Percentiles rank a stretch among this genome's conserved stretches.
phyloP scores from a whole-genome alignment of 2,113 vertebrate species.

The Otocyon megalotis region DNA sequence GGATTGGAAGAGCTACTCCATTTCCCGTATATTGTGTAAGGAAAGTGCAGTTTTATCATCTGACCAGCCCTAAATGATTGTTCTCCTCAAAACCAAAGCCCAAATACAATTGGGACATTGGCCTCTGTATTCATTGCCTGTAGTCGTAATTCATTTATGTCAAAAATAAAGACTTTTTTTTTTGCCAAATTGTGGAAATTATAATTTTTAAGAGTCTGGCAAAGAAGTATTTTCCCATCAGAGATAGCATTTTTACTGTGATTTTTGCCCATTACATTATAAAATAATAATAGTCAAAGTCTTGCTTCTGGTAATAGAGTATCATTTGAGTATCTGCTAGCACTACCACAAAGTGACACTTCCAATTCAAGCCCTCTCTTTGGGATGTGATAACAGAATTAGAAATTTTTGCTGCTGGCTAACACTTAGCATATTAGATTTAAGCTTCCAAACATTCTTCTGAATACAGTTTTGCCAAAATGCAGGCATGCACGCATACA shows the following conservation, averaged over 20 bases:
- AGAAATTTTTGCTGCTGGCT: neutral
- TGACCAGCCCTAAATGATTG: conserved; percentile 49
- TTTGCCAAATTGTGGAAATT: conserved; percentile 69
- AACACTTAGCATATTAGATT: neutral
- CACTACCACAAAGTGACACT: neutral
- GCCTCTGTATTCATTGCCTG: conserved; percentile 19
- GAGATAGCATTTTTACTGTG: conserved; percentile 58
- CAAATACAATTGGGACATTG: conserved; percentile 32
- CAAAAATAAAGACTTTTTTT: conserved; percentile 1
- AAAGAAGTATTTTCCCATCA: conserved; percentile 60
- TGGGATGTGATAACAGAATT: neutral
- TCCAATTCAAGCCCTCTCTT: neutral
- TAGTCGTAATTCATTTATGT: conserved; percentile 70
- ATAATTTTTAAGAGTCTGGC: conserved; percentile 59
- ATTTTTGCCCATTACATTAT: conserved; percentile 39
- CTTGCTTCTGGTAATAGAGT: conserved; percentile 52
- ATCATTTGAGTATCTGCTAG: conserved; percentile 5
- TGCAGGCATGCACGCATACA: neutral
- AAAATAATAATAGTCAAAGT: conserved; percentile 30
- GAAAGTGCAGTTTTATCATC: conserved; percentile 47
- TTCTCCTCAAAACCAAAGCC: conserved; percentile 61
- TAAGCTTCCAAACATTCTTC: conserved; percentile 18
- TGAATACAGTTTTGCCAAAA: conserved; percentile 37
- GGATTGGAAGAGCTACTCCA: conserved; percentile 41
- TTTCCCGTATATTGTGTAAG: conserved; percentile 70